Evolutionary conservation across 1,140 invertebrate species (phyloP).

Genomic region (Drosophila repletoides): DNA sequence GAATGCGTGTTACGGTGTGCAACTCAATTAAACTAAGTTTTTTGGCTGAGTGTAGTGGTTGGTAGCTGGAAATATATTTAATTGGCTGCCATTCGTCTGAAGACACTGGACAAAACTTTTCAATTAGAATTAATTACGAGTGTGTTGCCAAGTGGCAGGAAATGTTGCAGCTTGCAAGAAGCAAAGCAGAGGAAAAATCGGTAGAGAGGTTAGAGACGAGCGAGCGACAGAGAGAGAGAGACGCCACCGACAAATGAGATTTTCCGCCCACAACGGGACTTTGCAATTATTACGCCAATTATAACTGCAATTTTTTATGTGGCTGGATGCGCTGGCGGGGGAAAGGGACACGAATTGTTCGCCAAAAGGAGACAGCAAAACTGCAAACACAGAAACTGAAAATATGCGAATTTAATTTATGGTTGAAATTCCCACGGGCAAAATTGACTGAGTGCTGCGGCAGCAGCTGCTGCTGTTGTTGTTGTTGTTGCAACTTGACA

Average conservation of each 20-base stretch:
- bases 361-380: background rate
- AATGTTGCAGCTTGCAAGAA: too few relatives aligned
- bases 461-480: background rate
- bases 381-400: too few relatives aligned
- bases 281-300: conserved; percentile 69
- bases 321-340: background rate
- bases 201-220: background rate
- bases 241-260: background rate
- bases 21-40: too few relatives aligned
- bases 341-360: background rate
- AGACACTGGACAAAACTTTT: conserved; percentile 60
- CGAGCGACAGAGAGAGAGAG: too few relatives aligned
- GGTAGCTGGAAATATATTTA: conserved; percentile 45
- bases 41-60: background rate
- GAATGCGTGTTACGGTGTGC: too few relatives aligned
- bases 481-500: background rate
- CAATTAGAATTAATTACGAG: conserved; percentile 72
- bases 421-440: conserved; percentile 12
- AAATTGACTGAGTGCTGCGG: conserved; percentile 11
- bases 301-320: conserved; percentile 59
- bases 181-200: too few relatives aligned
- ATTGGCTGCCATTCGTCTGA: conserved; percentile 40
- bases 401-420: conserved; percentile 36
- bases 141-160: conserved; percentile 41
- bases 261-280: background rate